These are phyloP conservation scores for Venturia canescens DNA, from an alignment of 1,140 invertebrate genomes.

Conservation along the genomic window DNA sequence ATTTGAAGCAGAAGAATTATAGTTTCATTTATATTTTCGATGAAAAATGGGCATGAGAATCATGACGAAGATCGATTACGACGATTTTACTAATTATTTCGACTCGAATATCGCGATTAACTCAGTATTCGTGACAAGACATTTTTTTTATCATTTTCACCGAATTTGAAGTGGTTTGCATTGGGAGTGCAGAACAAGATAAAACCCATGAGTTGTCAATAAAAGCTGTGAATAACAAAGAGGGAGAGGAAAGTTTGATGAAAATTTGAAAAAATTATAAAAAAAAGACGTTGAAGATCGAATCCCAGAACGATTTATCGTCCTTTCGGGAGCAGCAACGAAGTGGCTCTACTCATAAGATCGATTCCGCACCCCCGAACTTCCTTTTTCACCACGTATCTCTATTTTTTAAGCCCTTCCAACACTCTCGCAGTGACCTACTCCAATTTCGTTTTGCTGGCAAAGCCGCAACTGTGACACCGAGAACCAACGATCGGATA, in stretches of 20 bases:
- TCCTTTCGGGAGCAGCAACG: not conserved
- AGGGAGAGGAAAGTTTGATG: not conserved
- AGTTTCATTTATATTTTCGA: not conserved
- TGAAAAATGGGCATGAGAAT: too few relatives aligned
- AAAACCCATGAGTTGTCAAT: not conserved
- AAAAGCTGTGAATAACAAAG: not conserved
- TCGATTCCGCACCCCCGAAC: not conserved
- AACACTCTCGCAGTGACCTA: slow-evolving; percentile 2
- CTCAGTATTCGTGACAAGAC: too few relatives aligned
- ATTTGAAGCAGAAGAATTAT: too few relatives aligned
- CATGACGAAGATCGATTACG: too few relatives aligned
- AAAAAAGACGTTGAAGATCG: not conserved
- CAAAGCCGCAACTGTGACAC: not conserved
- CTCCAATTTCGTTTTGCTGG: slow-evolving; percentile 20
- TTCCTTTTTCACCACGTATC: not conserved
- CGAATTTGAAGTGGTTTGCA: too few relatives aligned
- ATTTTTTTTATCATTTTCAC: too few relatives aligned
- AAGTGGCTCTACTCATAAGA: slow-evolving; percentile 35
- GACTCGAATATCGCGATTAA: too few relatives aligned
- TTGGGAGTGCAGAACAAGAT: too few relatives aligned
- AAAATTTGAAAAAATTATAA: too few relatives aligned
- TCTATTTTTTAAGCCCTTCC: not conserved
- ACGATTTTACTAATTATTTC: too few relatives aligned
- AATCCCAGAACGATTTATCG: slow-evolving; percentile 26
- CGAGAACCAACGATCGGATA: not conserved